phyloP scores from a whole-genome alignment of 53 echinoderm and acorn worm species.

The Temnopleurus reevesii region DNA sequence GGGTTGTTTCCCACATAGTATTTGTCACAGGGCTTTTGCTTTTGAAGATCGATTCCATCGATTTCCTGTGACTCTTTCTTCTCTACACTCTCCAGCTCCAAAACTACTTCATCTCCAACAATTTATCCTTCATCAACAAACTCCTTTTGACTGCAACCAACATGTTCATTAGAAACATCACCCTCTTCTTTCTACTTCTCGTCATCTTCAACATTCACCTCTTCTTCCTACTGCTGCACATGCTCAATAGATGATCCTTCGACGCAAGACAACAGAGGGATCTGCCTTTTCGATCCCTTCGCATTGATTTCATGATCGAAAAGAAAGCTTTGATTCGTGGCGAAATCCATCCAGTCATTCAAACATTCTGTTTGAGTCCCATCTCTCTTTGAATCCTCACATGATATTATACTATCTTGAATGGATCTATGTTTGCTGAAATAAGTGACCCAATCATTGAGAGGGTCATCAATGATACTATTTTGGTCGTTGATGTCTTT shows the following conservation, averaged over 20 bases:
- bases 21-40: neutral
- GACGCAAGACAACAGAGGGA: neutral
- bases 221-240: neutral
- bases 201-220: neutral
- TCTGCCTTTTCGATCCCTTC: neutral
- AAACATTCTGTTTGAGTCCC: neutral
- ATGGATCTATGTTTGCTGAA: neutral
- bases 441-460: neutral
- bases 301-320: neutral
- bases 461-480: neutral
- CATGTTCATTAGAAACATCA: neutral
- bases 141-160: too few relatives aligned
- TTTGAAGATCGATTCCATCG: too few relatives aligned
- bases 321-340: neutral
- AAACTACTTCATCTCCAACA: too few relatives aligned
- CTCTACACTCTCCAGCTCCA: neutral
- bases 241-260: neutral
- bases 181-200: neutral
- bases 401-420: neutral
- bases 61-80: neutral
- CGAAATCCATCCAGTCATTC: neutral
- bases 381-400: neutral
- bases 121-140: too few relatives aligned
- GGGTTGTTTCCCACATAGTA: neutral
- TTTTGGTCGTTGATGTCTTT: neutral